Conservation (phyloP, 2,113 vertebrate species). For the Catharus minimus region DNA sequence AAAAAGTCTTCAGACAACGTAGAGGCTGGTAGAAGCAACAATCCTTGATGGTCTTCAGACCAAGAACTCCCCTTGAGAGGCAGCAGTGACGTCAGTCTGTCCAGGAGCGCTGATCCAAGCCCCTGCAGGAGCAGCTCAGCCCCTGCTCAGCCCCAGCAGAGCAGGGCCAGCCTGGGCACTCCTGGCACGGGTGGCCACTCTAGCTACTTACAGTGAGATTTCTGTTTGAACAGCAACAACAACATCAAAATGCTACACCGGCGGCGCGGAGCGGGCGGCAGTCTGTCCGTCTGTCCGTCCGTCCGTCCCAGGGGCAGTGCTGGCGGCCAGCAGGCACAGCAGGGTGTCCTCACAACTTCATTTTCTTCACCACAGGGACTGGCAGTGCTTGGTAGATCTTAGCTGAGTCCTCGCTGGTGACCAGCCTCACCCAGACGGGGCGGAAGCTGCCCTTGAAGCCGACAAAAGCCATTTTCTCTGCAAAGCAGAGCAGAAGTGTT, state of each 20-base stretch:
- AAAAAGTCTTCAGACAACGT: neutral
- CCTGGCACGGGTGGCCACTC: slow-evolving; percentile 2
- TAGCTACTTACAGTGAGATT: slow-evolving; percentile 44
- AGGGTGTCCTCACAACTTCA: slow-evolving; percentile 80
- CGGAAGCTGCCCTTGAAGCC: slow-evolving; percentile 86
- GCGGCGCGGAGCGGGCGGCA: slow-evolving; percentile 22
- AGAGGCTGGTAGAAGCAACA: neutral
- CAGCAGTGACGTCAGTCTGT: neutral
- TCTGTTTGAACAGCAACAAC: slow-evolving; percentile 30
- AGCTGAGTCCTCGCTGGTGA: slow-evolving; percentile 73
- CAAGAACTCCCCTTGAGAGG: neutral
- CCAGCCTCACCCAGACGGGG: slow-evolving; percentile 83
- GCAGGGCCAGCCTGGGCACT: neutral
- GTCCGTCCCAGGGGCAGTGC: slow-evolving; percentile 16
- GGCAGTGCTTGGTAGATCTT: slow-evolving; percentile 87
- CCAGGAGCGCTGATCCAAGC: neutral
- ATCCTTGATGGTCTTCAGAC: neutral
- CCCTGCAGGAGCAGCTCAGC: neutral
- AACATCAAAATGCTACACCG: slow-evolving; percentile 10
- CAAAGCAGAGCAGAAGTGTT: neutral
- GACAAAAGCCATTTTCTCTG: slow-evolving; percentile 82
- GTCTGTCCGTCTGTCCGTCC: slow-evolving; percentile 20
- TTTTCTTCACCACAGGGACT: slow-evolving; percentile 82
- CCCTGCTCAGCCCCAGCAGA: neutral
- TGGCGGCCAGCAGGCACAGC: slow-evolving; percentile 11